Percentiles rank a stretch among this genome's conserved stretches.
phyloP scores from a whole-genome alignment of 1,140 invertebrate species.

The Aethina tumida region DNA sequence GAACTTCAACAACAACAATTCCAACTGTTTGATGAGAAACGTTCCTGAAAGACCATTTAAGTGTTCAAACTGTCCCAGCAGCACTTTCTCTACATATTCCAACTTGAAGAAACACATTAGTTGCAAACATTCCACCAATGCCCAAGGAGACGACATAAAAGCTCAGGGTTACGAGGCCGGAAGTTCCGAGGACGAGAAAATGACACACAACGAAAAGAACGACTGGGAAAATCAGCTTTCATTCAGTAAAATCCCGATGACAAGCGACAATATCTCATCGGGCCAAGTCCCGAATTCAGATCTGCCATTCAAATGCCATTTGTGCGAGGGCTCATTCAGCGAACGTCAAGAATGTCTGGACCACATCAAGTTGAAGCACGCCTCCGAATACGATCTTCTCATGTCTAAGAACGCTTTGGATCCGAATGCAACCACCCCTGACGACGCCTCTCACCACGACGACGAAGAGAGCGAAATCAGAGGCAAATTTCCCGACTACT shows the following conservation, averaged over 20 bases:
- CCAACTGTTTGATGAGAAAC: slow-evolving; percentile 49
- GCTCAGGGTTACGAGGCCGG: slow-evolving; percentile 38
- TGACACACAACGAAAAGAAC: slow-evolving; percentile 29
- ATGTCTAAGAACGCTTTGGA: slow-evolving; percentile 72
- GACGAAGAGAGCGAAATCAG: slow-evolving; percentile 45
- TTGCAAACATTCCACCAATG: slow-evolving; percentile 50
- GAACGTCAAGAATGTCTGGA: slow-evolving; percentile 68
- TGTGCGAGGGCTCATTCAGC: slow-evolving; percentile 78
- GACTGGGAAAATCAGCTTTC: slow-evolving; percentile 19
- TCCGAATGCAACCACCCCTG: slow-evolving; percentile 38
- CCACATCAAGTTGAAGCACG: slow-evolving; percentile 66
- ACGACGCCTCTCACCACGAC: slow-evolving; percentile 37
- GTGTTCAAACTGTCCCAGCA: slow-evolving; percentile 73
- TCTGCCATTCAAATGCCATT: slow-evolving; percentile 83
- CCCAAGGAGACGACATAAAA: slow-evolving; percentile 34
- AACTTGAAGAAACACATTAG: slow-evolving; percentile 69
- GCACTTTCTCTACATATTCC: slow-evolving; percentile 73
- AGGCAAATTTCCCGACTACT: slow-evolving; percentile 74
- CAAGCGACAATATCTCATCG: slow-evolving; percentile 16
- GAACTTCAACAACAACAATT: slow-evolving; percentile 25
- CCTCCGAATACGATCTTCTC: slow-evolving; percentile 60
- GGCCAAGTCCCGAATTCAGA: slow-evolving; percentile 40
- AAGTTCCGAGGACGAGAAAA: slow-evolving; percentile 35
- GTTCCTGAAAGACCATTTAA: slow-evolving; percentile 75
- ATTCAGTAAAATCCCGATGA: slow-evolving; percentile 11